Percentiles rank a stretch among this genome's conserved stretches.
Conservation (phyloP, 2,797 vertebrate genomes). For the Nannoperca australis region DNA sequence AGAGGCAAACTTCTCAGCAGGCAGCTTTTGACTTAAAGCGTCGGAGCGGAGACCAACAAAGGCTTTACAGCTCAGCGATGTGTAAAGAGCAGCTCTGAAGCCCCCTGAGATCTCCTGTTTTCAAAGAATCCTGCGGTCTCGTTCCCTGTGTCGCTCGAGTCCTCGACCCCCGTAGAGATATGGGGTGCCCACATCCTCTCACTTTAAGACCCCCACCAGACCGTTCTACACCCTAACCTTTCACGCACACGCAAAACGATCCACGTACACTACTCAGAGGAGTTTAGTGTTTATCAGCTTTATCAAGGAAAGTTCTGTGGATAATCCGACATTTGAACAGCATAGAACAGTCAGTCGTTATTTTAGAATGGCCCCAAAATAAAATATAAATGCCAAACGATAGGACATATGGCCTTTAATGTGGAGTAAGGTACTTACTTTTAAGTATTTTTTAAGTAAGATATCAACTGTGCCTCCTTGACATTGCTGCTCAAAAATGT, state of each 20-base stretch:
- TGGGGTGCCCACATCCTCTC: slow-evolving; percentile 83
- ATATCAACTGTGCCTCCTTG: neutral
- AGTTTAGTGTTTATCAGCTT: neutral
- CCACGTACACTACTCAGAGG: neutral
- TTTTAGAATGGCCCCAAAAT: neutral
- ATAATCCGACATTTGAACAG: neutral
- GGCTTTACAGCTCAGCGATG: slow-evolving; percentile 25
- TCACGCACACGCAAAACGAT: slow-evolving; percentile 4
- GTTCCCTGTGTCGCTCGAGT: slow-evolving; percentile 67
- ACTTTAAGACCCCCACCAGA: slow-evolving; percentile 72
- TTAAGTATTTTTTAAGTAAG: neutral
- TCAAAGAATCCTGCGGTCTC: slow-evolving; percentile 86
- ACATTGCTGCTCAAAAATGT: neutral
- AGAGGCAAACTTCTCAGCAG: slow-evolving; percentile 21
- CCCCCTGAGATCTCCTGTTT: slow-evolving; percentile 86
- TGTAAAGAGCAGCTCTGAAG: slow-evolving; percentile 66
- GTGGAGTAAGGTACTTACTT: neutral
- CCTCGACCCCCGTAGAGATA: slow-evolving; percentile 73
- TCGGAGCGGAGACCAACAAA: slow-evolving; percentile 59
- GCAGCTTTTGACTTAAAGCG: slow-evolving; percentile 26
- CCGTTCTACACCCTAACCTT: slow-evolving; percentile 47
- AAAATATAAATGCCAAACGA: neutral
- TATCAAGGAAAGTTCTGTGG: neutral
- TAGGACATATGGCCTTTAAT: neutral
- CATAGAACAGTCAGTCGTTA: neutral